phyloP scores from a whole-genome alignment of 2,113 vertebrate genomes.

The Sturnus vulgaris region DNA sequence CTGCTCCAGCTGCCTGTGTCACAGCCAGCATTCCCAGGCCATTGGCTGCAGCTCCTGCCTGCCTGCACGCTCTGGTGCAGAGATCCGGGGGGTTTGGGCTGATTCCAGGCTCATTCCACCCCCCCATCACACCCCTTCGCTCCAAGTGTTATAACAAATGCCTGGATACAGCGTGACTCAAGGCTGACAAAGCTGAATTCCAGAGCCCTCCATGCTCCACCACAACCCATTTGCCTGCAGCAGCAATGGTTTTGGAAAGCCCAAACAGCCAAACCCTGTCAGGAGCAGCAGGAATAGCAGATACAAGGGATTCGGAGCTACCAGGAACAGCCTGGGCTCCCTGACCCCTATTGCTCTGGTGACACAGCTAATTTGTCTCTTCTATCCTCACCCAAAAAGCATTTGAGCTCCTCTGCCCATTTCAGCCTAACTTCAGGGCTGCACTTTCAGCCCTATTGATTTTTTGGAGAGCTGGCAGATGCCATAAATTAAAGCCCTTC shows the following conservation, averaged over 20 bases:
- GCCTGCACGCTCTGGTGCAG: background rate
- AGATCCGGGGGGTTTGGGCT: background rate
- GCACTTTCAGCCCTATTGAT: background rate
- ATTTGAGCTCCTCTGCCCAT: background rate
- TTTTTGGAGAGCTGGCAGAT: background rate
- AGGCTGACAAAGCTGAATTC: background rate
- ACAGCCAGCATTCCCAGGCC: background rate
- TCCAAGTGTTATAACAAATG: background rate
- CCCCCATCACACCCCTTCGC: background rate
- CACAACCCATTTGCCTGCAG: background rate
- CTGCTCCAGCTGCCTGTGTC: constrained; percentile 11
- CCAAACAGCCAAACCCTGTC: background rate
- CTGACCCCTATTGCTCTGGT: fast-evolving
- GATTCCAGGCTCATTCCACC: background rate
- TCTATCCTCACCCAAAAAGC: background rate
- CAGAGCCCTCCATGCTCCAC: background rate
- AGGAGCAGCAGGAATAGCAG: background rate
- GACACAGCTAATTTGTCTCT: background rate
- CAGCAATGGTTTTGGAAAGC: background rate
- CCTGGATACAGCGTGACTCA: background rate
- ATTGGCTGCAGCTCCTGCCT: background rate
- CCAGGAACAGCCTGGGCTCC: background rate
- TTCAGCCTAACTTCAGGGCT: background rate
- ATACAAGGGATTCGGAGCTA: background rate
- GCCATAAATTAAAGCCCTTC: background rate